Evolutionary conservation across 2,113 vertebrate species (phyloP), one percentile per base, ranked within the genome.

Genomic region (Ageneiosus marmoratus): DNA sequence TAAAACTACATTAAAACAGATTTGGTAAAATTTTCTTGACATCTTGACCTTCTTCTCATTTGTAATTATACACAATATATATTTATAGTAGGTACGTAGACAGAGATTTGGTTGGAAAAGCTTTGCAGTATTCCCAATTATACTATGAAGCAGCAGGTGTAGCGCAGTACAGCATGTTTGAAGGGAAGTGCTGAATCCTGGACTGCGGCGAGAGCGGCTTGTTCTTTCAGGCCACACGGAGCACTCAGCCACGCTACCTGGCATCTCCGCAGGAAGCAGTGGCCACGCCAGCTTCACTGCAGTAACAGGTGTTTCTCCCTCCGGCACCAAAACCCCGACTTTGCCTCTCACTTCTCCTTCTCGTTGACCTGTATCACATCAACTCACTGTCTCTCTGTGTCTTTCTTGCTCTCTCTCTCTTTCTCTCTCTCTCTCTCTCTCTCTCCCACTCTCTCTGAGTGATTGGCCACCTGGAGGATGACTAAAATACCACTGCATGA

Each of bases 381-480:
- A 37, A 73, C 79, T 48, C 77, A 32, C 37, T 75, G 22, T 53
- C 15, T 75, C 60, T 55, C 34, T 48, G 29, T 62, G 75, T 80
- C 60, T 65, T 55, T 37, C 4, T 84, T 70, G 46, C 67, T n/a
- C 65, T 60, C n/a, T 86, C 41, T 84, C 83, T 55, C 75, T n/a
- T n/a, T n/a, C n/a, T n/a, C n/a, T 70, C 53, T 41, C 78, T n/a
- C 18, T 82, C 44, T 82, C 84, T 78, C 87, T 87, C 67, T 77
- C 81, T 77, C 77, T 72, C 69, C 73, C 29, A 67, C 70, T 76
- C 53, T 70, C 27, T 89, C 87, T 90, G 87, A 91, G 87, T 90
- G 90, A 88, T 84, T 84, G 88, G 89, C 90, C 92, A 93, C 90
- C 91, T 92, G 91, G 91, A 91, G 85, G 89, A 92, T 92, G 91